Evolutionary conservation across 2,797 vertebrate species (phyloP), one percentile per base, ranked within the genome.

Genomic region (Pogoniulus pusillus): DNA sequence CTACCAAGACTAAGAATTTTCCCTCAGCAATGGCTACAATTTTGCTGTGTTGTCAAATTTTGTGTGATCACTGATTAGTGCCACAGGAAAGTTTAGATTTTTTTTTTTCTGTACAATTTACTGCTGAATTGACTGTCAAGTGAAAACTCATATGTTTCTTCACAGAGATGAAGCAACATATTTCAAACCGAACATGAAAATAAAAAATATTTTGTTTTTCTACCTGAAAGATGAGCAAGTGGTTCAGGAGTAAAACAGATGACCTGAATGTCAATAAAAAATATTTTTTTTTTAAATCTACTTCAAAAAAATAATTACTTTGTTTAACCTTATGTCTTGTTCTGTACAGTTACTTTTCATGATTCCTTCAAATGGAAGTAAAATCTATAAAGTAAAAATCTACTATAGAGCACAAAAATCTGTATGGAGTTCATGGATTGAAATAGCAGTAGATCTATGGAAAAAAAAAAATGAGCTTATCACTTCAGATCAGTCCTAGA

Each of bases 21-120:
- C 86, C 70, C 54, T 89, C 30, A 93, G 91, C 87, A 37, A 87
- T 51, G 41, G 72, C 71, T 87, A 32, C 60, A 95, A 70, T 96
- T 96, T 84, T 47, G 70, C 88, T 94, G 75, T 78, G 81, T 96
- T 95, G 84, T 96, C 93, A 97, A 94, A 96, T 95, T 91, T 87
- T 84, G 62, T 94, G 68, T 77, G 87, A 90, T 93, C 94, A 82
- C 89, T 93, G 94, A 95, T 95, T 94, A 92, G 90, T 57, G 85
- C 95, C 85, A 30, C 65, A 91, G 79, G 90, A 66, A 17, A 10
- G 75, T 93, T 83, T n/a, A n/a, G n/a, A 63, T 65, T 0, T 53
- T 68, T 94, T 68, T 94, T n/a, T n/a, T n/a, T n/a, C 70, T 69
- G 34, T 89, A 88, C 74, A 95, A 92, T 93, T 94, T 96, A 81